These are phyloP conservation scores for Microctonus aethiopoides DNA, from an alignment of 2,888 invertebrate genomes.

Conservation along the genomic window DNA sequence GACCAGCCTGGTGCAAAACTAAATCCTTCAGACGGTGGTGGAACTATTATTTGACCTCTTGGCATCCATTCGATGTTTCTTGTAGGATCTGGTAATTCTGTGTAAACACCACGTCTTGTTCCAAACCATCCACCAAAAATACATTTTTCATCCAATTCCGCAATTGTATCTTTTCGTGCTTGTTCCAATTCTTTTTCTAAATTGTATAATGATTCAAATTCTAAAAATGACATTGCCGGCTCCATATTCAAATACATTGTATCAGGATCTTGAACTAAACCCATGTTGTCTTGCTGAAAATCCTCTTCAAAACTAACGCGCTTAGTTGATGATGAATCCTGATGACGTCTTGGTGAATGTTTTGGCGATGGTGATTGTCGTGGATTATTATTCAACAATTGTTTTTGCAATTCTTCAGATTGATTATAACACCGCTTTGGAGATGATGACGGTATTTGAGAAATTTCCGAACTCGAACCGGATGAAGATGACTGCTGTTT, in stretches of 20 bases:
- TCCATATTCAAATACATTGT: conserved; percentile 38
- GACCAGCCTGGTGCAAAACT: conserved; percentile 75
- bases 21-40: conserved; percentile 68
- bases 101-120: conserved; percentile 53
- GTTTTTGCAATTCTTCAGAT: conserved; percentile 35
- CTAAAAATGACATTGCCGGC: conserved; percentile 54
- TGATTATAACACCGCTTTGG: conserved; percentile 35
- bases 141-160: conserved; percentile 53
- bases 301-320: conserved; percentile 45
- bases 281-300: conserved; percentile 49
- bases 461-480: conserved; percentile 20
- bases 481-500: conserved; percentile 37
- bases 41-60: conserved; percentile 17
- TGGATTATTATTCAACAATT: conserved; percentile 30
- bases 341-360: conserved; percentile 45
- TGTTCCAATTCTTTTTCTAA: conserved; percentile 56
- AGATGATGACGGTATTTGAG: conserved; percentile 25
- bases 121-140: conserved; percentile 51
- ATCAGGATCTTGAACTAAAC: conserved; percentile 44
- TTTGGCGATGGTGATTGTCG: conserved; percentile 43
- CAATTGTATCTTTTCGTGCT: conserved; percentile 47
- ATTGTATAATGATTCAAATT: conserved; percentile 58
- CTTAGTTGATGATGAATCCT: conserved; percentile 31
- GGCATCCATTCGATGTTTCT: conserved; percentile 41
- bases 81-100: conserved; percentile 56